Percentiles rank a stretch among this genome's conserved stretches.
Conservation (phyloP, 1,140 invertebrate genomes). For the Drosophila rhopaloa region DNA sequence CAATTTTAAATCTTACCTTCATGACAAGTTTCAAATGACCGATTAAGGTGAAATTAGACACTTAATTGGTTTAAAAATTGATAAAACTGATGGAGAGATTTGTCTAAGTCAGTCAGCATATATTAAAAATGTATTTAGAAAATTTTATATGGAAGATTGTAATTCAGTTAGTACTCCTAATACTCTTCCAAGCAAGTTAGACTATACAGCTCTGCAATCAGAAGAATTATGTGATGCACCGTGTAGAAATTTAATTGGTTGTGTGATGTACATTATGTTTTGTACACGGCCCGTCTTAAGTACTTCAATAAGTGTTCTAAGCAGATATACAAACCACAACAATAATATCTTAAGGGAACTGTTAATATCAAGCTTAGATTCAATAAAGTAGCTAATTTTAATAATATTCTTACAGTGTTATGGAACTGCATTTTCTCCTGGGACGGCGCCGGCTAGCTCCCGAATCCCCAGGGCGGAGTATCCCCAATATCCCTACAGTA, state of each 20-base stretch:
- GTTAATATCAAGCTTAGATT: neutral
- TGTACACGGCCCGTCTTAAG: neutral
- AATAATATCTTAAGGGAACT: slow-evolving; percentile 1
- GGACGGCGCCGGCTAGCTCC: too few species aligned
- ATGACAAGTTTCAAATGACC: slow-evolving; percentile 17
- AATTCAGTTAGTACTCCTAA: neutral
- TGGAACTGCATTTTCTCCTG: too few species aligned
- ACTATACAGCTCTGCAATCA: too few species aligned
- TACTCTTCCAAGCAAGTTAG: slow-evolving; percentile 1
- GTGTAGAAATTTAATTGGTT: slow-evolving; percentile 1
- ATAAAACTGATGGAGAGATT: slow-evolving; percentile 1
- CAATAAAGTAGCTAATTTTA: too few species aligned
- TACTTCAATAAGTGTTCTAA: neutral
- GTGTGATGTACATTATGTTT: neutral
- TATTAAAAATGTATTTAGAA: slow-evolving; percentile 34
- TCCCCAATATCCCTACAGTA: too few species aligned
- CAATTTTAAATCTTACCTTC: slow-evolving; percentile 26
- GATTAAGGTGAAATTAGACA: slow-evolving; percentile 10
- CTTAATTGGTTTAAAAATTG: slow-evolving; percentile 13
- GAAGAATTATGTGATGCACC: neutral
- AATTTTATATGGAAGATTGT: neutral
- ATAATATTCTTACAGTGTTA: too few species aligned
- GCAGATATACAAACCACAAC: neutral
- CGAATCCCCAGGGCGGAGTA: too few species aligned
- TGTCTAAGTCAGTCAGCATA: slow-evolving; percentile 5